A percentile compares a stretch with the other conserved stretches of the same genome.
Conservation (phyloP, 2,888 invertebrate species). For the Agelastica alni region DNA sequence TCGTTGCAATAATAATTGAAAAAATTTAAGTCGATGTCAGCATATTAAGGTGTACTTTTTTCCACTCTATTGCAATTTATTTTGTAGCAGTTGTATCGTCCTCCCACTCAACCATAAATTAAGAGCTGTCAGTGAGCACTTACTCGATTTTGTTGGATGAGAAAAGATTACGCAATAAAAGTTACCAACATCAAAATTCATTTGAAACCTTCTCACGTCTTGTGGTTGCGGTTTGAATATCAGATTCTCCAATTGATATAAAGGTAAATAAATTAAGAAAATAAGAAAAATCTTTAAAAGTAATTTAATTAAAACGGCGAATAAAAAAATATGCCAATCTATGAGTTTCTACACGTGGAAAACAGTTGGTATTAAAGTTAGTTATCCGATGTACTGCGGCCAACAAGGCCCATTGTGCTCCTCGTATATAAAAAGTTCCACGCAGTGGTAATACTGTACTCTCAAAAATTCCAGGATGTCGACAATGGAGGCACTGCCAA, state of each 20-base stretch:
- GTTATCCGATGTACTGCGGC: no score
- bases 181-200: constrained; percentile 9
- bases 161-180: constrained; percentile 13
- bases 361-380: no score
- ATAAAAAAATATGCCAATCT: neutral
- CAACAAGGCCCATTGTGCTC: no score
- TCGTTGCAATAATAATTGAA: no score
- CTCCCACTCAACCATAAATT: neutral
- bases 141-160: constrained; percentile 13
- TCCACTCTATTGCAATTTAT: neutral
- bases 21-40: no score
- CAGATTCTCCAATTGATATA: neutral
- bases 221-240: constrained; percentile 1
- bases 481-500: no score
- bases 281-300: constrained; percentile 10
- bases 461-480: no score
- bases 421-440: no score
- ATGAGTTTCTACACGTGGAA: neutral
- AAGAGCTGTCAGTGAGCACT: constrained; percentile 5
- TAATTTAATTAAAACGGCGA: constrained; percentile 12
- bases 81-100: neutral
- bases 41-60: no score
- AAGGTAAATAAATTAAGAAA: neutral
- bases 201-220: constrained; percentile 8
- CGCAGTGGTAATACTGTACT: no score